Evolutionary conservation across 2,113 vertebrate species (phyloP).

Genomic region (Malurus alboscapulatus): DNA sequence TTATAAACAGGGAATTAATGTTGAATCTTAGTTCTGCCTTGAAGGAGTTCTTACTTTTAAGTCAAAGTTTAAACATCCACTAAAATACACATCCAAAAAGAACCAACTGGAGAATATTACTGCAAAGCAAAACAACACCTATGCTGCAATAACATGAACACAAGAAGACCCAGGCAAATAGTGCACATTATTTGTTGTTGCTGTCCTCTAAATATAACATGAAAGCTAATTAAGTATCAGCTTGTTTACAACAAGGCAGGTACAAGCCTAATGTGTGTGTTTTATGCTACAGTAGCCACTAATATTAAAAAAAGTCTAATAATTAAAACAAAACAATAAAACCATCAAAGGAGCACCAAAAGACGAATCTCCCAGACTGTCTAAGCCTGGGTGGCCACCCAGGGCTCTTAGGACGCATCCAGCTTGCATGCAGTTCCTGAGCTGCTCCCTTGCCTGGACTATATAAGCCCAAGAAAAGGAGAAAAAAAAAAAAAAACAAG

Average conservation of each 20-base stretch:
- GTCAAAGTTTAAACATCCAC: constrained; percentile 44
- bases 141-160: neutral
- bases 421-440: neutral
- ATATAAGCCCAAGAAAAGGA: neutral
- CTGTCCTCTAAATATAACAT: constrained; percentile 7
- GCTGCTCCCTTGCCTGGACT: neutral
- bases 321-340: constrained; percentile 47
- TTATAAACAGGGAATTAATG: constrained; percentile 52
- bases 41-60: constrained; percentile 53
- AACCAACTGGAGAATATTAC: constrained; percentile 3
- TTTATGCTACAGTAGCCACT: neutral
- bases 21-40: constrained; percentile 29
- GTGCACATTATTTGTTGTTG: constrained; percentile 31
- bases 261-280: neutral
- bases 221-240: constrained; percentile 34
- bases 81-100: constrained; percentile 42
- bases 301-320: constrained; percentile 36
- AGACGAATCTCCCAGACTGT: neutral
- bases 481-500: accelerated
- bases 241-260: neutral
- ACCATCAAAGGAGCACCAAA: constrained; percentile 44
- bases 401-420: neutral
- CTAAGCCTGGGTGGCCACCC: constrained; percentile 27
- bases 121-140: neutral
- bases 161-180: neutral